A percentile compares a stretch with the other conserved stretches of the same genome.
phyloP scores from a whole-genome alignment of 37 sponge, comb jelly and placozoan species.

The Chondrilla cf. caribensis region DNA sequence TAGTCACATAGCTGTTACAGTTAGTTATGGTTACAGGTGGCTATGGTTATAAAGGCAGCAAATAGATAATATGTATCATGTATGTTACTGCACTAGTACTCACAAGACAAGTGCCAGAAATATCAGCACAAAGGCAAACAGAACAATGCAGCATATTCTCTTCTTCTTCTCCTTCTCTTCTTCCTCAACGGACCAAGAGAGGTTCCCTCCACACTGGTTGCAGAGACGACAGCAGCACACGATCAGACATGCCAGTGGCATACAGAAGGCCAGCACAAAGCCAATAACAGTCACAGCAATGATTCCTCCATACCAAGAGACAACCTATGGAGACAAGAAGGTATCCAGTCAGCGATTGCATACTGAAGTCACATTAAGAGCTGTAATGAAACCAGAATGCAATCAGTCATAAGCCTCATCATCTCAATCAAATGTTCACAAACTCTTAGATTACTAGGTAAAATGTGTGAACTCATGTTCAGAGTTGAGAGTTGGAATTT shows the following conservation, averaged over 20 bases:
- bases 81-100: neutral
- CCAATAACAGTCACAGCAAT: conserved; percentile 59
- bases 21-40: too few species aligned
- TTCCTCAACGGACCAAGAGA: neutral
- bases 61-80: too few species aligned
- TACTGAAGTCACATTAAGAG: too few species aligned
- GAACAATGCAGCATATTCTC: neutral
- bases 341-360: too few species aligned
- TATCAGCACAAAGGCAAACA: neutral
- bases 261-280: conserved; percentile 26
- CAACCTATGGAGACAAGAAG: neutral
- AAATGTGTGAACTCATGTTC: too few species aligned
- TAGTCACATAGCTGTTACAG: too few species aligned
- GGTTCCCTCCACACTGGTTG: conserved; percentile 63
- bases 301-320: conserved; percentile 48
- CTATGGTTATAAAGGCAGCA: too few species aligned
- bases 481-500: too few species aligned
- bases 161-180: neutral
- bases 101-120: neutral
- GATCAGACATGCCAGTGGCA: conserved; percentile 21
- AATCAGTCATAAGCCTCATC: too few species aligned
- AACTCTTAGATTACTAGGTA: too few species aligned
- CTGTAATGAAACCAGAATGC: too few species aligned
- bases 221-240: conserved; percentile 74
- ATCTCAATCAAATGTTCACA: too few species aligned